Evolutionary conservation across 2,113 vertebrate species (phyloP).

Genomic region (Hemiprocne comata): DNA sequence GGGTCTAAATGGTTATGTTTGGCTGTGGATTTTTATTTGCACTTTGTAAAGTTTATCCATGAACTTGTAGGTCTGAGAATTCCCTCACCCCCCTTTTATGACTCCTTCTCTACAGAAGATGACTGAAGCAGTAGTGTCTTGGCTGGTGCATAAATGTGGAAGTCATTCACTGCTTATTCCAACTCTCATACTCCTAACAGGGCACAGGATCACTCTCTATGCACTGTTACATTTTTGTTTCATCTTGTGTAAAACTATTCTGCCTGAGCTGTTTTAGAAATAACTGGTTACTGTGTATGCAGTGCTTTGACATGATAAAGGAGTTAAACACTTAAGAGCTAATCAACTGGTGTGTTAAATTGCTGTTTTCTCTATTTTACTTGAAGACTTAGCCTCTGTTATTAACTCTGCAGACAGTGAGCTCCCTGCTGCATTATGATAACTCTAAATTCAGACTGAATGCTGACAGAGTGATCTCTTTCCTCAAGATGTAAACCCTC

Average conservation of each 20-base stretch:
- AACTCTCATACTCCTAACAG: background rate
- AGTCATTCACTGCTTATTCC: background rate
- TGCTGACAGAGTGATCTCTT: fast-evolving
- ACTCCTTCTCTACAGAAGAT: background rate
- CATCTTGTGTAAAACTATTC: background rate
- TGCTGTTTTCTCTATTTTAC: slow-evolving; percentile 30
- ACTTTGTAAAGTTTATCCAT: background rate
- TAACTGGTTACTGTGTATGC: background rate
- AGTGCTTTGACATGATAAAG: background rate
- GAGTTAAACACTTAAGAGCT: background rate
- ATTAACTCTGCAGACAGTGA: background rate
- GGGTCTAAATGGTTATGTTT: background rate
- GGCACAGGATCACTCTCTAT: background rate
- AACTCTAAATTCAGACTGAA: background rate
- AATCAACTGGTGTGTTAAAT: background rate
- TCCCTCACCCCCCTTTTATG: background rate
- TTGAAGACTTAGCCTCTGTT: background rate
- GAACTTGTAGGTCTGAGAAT: background rate
- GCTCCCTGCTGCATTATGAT: background rate
- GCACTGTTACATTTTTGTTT: background rate
- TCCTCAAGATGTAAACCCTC: background rate
- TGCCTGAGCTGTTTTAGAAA: background rate
- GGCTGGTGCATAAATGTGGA: background rate
- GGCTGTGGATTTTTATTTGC: background rate
- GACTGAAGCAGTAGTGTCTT: background rate